Evolutionary conservation across 1,140 invertebrate species (phyloP).

Genomic region (Holotrichia oblita): DNA sequence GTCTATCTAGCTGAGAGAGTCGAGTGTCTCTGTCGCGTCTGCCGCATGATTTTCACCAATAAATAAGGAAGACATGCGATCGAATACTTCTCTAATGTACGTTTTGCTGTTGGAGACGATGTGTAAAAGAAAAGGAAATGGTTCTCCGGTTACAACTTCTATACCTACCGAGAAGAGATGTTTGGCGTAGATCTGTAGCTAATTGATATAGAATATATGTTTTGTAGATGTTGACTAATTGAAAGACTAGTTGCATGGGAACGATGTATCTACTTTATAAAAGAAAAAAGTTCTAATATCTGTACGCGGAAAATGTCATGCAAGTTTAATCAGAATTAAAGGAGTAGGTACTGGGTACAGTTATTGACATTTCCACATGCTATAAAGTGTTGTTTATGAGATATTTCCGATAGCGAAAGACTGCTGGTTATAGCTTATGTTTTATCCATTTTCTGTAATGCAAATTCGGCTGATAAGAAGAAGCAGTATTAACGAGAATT

Average conservation of each 20-base stretch:
- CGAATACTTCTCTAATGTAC: conserved; percentile 32
- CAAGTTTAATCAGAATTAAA: not conserved
- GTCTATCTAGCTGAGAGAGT: conserved; percentile 38
- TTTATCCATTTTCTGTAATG: no score
- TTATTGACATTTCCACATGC: not conserved
- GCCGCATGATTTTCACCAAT: conserved; percentile 45
- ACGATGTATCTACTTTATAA: not conserved
- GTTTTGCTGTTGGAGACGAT: not conserved
- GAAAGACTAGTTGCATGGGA: conserved; percentile 4
- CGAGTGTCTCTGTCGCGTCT: conserved; percentile 41
- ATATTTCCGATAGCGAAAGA: no score
- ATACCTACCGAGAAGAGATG: conserved; percentile 23
- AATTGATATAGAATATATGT: conserved; percentile 23
- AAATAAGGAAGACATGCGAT: conserved; percentile 42
- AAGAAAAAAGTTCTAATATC: not conserved
- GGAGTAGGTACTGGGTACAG: not conserved
- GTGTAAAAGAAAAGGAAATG: conserved; percentile 6
- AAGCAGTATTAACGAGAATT: no score
- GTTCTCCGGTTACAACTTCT: not conserved
- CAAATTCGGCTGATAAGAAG: no score
- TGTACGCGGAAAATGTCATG: not conserved
- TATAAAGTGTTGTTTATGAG: no score
- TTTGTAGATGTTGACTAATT: conserved; percentile 29
- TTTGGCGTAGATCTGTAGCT: conserved; percentile 5
- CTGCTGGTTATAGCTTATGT: no score